Evolutionary conservation across 2,888 invertebrate species (phyloP).

Genomic region (Mayetiola destructor): DNA sequence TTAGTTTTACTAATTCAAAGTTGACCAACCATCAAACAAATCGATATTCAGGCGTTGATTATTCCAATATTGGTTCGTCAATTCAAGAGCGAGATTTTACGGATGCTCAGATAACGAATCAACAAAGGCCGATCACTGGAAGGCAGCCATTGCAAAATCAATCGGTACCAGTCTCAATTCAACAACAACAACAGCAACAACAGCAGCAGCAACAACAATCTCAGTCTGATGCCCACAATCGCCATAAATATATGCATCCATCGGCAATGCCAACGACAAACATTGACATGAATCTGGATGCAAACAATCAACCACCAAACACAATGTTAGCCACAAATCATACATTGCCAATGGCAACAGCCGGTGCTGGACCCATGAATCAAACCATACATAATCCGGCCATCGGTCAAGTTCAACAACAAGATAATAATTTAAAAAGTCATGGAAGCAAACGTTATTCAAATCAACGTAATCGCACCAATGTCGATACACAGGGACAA

Average conservation of each 20-base stretch:
- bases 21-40: conserved; percentile 6
- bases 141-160: conserved; percentile 4
- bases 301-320: neutral
- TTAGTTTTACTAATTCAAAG: conserved; percentile 21
- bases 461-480: conserved; percentile 44
- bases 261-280: conserved; percentile 1
- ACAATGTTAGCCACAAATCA: conserved; percentile 5
- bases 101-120: neutral
- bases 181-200: conserved; percentile 3
- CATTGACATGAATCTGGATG: neutral
- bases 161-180: neutral
- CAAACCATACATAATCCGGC: conserved; percentile 15
- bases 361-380: conserved; percentile 30
- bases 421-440: neutral
- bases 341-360: conserved; percentile 23
- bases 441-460: conserved; percentile 45
- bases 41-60: neutral
- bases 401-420: conserved; percentile 10
- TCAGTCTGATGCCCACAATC: too few species aligned
- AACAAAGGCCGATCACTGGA: neutral
- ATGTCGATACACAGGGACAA: conserved; percentile 26
- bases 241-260: too few species aligned
- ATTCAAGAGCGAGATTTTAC: neutral
- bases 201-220: conserved; percentile 8
- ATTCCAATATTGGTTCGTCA: neutral